These are phyloP conservation scores for Eufriesea mexicana DNA, from an alignment of 1,140 invertebrate species.

Conservation along the genomic window DNA sequence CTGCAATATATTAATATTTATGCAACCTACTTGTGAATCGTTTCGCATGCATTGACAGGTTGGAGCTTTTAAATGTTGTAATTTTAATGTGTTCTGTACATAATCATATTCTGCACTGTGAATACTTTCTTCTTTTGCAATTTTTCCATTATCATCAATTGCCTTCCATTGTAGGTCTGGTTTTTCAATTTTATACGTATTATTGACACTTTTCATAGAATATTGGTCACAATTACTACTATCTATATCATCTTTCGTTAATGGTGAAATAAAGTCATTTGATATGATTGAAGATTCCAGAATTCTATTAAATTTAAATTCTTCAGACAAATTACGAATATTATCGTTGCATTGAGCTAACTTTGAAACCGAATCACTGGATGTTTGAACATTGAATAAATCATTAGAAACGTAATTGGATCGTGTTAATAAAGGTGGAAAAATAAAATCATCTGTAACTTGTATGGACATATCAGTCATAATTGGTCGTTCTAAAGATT, in stretches of 20 bases:
- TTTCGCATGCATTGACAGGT: conserved; percentile 57
- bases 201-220: conserved; percentile 23
- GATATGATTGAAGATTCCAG: conserved; percentile 47
- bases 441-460: conserved; percentile 66
- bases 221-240: conserved; percentile 13
- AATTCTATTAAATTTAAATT: conserved; percentile 48
- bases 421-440: conserved; percentile 17
- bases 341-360: conserved; percentile 47
- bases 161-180: conserved; percentile 1
- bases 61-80: conserved; percentile 73
- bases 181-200: conserved; percentile 31
- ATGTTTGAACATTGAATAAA: conserved; percentile 47
- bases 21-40: conserved; percentile 66
- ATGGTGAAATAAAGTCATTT: conserved; percentile 38
- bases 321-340: conserved; percentile 29
- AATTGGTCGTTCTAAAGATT: conserved; percentile 18
- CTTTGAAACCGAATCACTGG: conserved; percentile 32
- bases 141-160: conserved; percentile 10
- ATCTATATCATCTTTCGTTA: conserved; percentile 68
- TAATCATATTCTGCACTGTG: conserved; percentile 78
- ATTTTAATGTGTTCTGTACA: conserved; percentile 81
- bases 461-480: conserved; percentile 71
- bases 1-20: conserved; percentile 80
- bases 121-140: conserved; percentile 76
- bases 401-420: conserved; percentile 59